A percentile compares a stretch with the other conserved stretches of the same genome.
Evolutionary conservation across 92 coral and sea anemone species (phyloP).

Genomic region (Diadumene lineata): DNA sequence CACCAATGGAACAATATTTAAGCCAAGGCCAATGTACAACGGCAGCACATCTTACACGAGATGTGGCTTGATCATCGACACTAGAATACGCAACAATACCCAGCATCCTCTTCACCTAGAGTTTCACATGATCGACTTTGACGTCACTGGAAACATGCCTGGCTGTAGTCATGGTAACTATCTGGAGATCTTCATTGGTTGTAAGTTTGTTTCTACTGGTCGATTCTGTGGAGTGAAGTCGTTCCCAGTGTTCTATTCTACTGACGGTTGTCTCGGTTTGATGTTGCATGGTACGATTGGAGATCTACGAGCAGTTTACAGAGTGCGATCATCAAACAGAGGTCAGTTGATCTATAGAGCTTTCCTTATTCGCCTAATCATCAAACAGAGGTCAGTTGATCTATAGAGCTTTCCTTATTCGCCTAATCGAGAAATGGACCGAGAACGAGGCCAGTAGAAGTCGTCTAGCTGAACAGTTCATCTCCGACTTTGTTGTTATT

Average conservation of each 20-base stretch:
- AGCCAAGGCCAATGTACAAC: neutral
- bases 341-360: conserved; percentile 13
- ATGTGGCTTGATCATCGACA: conserved; percentile 19
- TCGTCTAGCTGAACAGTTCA: too few relatives aligned
- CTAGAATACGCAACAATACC: conserved; percentile 7
- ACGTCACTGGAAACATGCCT: conserved; percentile 49
- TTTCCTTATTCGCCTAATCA: neutral
- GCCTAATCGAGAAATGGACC: conserved; percentile 20
- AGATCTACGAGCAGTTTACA: conserved; percentile 24
- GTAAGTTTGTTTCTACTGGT: conserved; percentile 43
- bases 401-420: neutral
- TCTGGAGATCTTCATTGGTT: conserved; percentile 54
- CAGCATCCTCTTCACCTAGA: conserved; percentile 30
- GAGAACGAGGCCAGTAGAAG: too few relatives aligned
- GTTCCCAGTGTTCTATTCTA: conserved; percentile 49
- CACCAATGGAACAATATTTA: neutral
- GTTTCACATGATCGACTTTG: conserved; percentile 23
- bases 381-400: conserved; percentile 28
- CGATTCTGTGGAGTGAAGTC: conserved; percentile 49
- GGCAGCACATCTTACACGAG: neutral
- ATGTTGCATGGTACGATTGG: conserved; percentile 12
- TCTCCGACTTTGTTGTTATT: too few relatives aligned
- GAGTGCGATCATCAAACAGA: conserved; percentile 33
- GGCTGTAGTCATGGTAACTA: conserved; percentile 35
- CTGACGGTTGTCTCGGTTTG: conserved; percentile 56